phyloP scores from a whole-genome alignment of 2,888 invertebrate genomes.

The Parochlus steinenii region DNA sequence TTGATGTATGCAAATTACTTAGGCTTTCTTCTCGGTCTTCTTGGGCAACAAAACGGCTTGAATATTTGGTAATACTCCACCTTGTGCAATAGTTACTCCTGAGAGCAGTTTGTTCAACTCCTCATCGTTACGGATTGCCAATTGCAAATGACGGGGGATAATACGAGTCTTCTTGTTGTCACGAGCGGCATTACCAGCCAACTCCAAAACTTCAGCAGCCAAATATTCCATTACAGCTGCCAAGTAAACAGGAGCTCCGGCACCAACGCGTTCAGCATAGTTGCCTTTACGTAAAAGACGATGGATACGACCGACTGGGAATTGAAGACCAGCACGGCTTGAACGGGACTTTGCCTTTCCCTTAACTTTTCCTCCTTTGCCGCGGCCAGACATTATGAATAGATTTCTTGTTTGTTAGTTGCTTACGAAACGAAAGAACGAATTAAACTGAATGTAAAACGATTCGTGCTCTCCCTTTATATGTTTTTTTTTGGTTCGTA shows the following conservation, averaged over 20 bases:
- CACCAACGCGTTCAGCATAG: slow-evolving; percentile 24
- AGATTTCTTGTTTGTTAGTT: background rate
- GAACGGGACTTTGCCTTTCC: slow-evolving; percentile 32
- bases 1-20: background rate
- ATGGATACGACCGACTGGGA: slow-evolving; percentile 35
- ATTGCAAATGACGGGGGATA: slow-evolving; percentile 33
- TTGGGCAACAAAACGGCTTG: slow-evolving; percentile 18
- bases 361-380: slow-evolving; percentile 24
- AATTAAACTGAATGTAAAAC: background rate
- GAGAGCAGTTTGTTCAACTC: slow-evolving; percentile 61
- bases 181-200: slow-evolving; percentile 41
- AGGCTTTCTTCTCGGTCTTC: slow-evolving; percentile 1
- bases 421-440: background rate
- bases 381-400: slow-evolving; percentile 14
- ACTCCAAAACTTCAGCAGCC: slow-evolving; percentile 47
- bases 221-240: slow-evolving; percentile 44
- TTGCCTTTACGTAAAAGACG: slow-evolving; percentile 31
- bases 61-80: slow-evolving; percentile 70
- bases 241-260: slow-evolving; percentile 35
- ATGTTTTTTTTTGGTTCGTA: background rate
- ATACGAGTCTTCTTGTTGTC: slow-evolving; percentile 44
- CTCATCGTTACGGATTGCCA: slow-evolving; percentile 68
- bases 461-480: background rate
- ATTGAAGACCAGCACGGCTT: slow-evolving; percentile 32
- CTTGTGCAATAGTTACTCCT: slow-evolving; percentile 68